Percentiles rank a stretch among this genome's conserved stretches.
These are phyloP conservation scores for Phocides pigmalion DNA, from an alignment of 1,140 invertebrate species.

Conservation along the genomic window DNA sequence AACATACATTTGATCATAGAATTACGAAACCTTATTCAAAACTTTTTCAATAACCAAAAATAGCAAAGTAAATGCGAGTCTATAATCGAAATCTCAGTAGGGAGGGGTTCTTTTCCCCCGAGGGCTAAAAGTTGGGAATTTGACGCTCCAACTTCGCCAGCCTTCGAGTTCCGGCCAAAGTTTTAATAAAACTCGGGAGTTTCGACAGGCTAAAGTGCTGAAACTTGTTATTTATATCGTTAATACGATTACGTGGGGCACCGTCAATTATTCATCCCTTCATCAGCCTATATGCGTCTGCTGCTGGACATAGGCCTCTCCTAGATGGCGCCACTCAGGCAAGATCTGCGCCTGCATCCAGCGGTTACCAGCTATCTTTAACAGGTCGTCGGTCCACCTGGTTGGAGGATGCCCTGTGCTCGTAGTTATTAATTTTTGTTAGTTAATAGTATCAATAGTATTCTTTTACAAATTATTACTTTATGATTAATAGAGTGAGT, in stretches of 20 bases:
- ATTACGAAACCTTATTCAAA: constrained; percentile 10
- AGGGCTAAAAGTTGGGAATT: constrained; percentile 31
- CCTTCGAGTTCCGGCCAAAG: constrained; percentile 13
- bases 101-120: constrained; percentile 7
- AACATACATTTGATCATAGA: neutral
- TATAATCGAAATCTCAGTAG: constrained; percentile 7
- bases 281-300: no score
- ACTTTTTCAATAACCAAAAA: constrained; percentile 28
- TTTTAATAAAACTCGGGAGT: constrained; percentile 36
- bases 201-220: constrained; percentile 40
- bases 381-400: no score
- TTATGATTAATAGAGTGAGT: no score
- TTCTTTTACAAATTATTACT: no score
- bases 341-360: no score
- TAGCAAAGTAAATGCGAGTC: constrained; percentile 20
- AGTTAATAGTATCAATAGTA: no score
- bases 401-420: no score
- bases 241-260: neutral
- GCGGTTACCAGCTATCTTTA: no score
- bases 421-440: no score
- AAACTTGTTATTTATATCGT: neutral
- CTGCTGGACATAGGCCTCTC: no score
- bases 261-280: no score
- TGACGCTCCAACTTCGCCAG: constrained; percentile 25
- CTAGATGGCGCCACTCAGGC: no score